These are phyloP conservation scores for Oncorhynchus masou DNA, from an alignment of 2,113 vertebrate species.

Conservation along the genomic window DNA sequence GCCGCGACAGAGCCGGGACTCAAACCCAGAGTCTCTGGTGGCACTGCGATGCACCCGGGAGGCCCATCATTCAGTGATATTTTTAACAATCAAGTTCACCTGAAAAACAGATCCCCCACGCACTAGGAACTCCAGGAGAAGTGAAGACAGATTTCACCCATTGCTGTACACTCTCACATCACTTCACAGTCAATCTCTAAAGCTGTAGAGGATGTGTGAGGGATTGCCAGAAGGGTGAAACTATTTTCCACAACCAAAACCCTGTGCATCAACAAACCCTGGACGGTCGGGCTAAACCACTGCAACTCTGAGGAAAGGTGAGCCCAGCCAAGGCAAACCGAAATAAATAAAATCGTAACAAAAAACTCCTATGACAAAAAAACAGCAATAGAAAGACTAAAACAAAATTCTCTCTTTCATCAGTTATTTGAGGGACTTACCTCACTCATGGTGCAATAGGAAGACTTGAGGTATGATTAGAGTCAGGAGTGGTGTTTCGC, in stretches of 20 bases:
- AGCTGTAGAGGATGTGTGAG: conserved; percentile 52
- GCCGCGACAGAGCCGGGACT: too few relatives aligned
- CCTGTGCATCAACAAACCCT: conserved; percentile 37
- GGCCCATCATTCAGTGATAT: too few relatives aligned
- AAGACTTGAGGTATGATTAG: conserved; percentile 12
- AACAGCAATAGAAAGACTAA: neutral
- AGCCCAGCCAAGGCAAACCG: too few relatives aligned
- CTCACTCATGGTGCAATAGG: conserved; percentile 44
- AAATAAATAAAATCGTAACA: too few relatives aligned
- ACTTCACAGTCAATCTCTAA: conserved; percentile 57
- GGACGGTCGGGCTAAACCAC: too few relatives aligned
- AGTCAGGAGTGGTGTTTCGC: conserved; percentile 7
- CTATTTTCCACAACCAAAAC: conserved; percentile 48
- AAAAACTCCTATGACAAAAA: neutral
- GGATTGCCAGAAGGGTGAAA: conserved; percentile 57
- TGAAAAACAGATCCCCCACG: too few relatives aligned
- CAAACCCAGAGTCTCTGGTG: too few relatives aligned
- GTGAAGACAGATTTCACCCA: conserved; percentile 36
- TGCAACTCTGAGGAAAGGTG: too few relatives aligned
- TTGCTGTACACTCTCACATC: conserved; percentile 39
- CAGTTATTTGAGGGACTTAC: conserved; percentile 44
- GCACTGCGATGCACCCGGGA: too few relatives aligned
- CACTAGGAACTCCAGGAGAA: neutral
- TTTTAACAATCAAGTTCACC: too few relatives aligned
- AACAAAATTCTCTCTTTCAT: neutral